Base-by-base conservation (phyloP, 2,888 invertebrate species). In the Lepetodrilus schrolli region DNA sequence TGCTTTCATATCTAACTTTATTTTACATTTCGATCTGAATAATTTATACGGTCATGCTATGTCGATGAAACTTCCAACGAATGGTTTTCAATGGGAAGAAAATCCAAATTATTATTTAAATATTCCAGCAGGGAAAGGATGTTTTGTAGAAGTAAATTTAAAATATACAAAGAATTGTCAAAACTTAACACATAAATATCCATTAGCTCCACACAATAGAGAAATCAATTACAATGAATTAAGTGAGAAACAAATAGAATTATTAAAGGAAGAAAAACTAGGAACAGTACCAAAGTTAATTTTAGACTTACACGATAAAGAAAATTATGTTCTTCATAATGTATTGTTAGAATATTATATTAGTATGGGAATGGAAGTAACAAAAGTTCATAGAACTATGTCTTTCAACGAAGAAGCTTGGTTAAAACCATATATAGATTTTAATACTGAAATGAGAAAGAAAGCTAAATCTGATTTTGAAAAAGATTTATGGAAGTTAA, bases 401-500 rank as follows among this genome's bases (percentile, higher is more conserved):
- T 68, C 82, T 74, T 90, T 90, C 77, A 76, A 70, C 78, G 77
- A 83, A 75, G 30, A 10, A 21, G 47, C 51, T n/a, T 90, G 88
- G 86, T 79, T 90, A 43, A 84, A 85, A 58, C 34, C 77, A 4
- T 89, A 89, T 72, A 87, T 88, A 3, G 77, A 84, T 37, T 79
- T 86, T 10, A 76, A 82, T 73, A 83, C 80, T 10, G 23, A 76
- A 0, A 73, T 48, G 69, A 66, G 86, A 47, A 83, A 0, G 0
- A 72, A 58, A 51, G n/a, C 68, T 20, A 79, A 77, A 50, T 79
- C 78, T 78, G 79, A 84, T 36, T 89, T 88, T 78, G 85, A 86
- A 74, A 90, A 87, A 77, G 84, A 85, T 78, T 86, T 91, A 75
- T 91, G 89, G 74, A 90, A 91, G 83, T 73, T 88, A 50, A 83